Percentiles rank a stretch among this genome's conserved stretches.
Conservation (phyloP, 2,113 vertebrate genomes). For the Phyllostomus discolor region DNA sequence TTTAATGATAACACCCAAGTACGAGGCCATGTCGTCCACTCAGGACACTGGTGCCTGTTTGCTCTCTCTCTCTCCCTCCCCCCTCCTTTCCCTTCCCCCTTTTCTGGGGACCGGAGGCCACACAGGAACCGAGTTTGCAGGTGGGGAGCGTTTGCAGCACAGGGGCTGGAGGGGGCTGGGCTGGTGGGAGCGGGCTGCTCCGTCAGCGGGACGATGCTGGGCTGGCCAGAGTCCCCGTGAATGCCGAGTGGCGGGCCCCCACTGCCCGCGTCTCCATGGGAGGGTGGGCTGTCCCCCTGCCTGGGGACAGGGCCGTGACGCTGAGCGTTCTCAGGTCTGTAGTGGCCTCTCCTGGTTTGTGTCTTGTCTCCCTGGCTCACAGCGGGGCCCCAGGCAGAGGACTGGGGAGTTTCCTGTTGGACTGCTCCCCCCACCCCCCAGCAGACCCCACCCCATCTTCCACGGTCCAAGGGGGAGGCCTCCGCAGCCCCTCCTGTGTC, state of each 20-base stretch:
- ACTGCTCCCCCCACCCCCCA: fast-evolving
- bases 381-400: not conserved
- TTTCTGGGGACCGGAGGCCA: not conserved
- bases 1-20: too few species aligned
- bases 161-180: too few species aligned
- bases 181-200: fast-evolving
- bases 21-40: fast-evolving
- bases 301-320: fast-evolving
- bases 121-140: fast-evolving
- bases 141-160: too few species aligned
- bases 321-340: fast-evolving
- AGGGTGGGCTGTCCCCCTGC: not conserved
- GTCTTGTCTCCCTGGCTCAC: not conserved
- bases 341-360: not conserved
- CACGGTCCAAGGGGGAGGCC: not conserved
- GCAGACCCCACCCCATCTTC: not conserved
- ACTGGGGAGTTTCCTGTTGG: too few species aligned
- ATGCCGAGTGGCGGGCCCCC: fast-evolving
- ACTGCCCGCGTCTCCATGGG: fast-evolving
- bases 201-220: fast-evolving
- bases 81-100: not conserved
- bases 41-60: too few species aligned
- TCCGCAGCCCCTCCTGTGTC: not conserved
- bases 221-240: not conserved
- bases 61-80: not conserved